These are phyloP conservation scores for Trichoplusia ni DNA, from an alignment of 1,140 invertebrate species.

Conservation along the genomic window DNA sequence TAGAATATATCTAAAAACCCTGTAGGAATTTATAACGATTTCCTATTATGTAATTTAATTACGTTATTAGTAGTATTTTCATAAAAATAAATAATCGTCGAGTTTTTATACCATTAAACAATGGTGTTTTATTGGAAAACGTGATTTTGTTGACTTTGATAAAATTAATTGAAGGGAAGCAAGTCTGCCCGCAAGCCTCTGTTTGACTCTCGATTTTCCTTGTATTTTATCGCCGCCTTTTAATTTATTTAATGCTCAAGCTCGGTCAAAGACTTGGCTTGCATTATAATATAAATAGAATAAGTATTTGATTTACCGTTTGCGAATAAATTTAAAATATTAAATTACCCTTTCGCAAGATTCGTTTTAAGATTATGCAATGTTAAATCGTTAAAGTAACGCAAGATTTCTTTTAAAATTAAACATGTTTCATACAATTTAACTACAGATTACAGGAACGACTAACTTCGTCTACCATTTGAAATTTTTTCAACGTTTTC, in stretches of 20 bases:
- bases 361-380: too few species aligned
- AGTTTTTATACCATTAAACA: neutral
- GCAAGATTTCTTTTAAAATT: too few species aligned
- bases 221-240: neutral
- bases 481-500: neutral
- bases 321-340: neutral
- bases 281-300: neutral
- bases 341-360: too few species aligned
- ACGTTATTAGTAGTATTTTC: too few species aligned
- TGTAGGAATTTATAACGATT: too few species aligned
- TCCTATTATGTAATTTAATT: too few species aligned
- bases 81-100: too few species aligned
- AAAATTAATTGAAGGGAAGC: conserved; percentile 18
- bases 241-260: conserved; percentile 4
- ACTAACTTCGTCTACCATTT: too few species aligned
- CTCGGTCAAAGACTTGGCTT: conserved; percentile 1
- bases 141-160: conserved; percentile 12
- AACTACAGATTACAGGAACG: too few species aligned
- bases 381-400: too few species aligned
- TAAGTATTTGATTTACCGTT: conserved; percentile 7
- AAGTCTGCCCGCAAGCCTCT: neutral
- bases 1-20: too few species aligned
- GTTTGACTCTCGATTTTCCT: conserved; percentile 1
- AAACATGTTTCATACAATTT: too few species aligned
- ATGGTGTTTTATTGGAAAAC: neutral